Base-by-base conservation (phyloP, 2,888 invertebrate genomes). In the Ophion ventricosus region DNA sequence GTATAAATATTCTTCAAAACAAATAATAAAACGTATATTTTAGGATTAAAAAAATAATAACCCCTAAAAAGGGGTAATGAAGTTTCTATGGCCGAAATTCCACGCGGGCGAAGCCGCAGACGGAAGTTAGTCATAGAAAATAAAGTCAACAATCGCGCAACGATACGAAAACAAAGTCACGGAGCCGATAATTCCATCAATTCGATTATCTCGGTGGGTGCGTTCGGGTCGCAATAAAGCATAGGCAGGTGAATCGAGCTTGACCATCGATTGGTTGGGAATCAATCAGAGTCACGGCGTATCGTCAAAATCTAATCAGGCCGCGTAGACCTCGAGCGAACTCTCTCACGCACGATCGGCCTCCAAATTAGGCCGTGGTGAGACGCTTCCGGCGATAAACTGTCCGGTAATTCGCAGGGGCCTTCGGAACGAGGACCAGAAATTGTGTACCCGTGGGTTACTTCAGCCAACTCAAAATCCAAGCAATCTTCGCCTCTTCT, bases 331-430 rank as follows among this genome's bases (percentile, higher is more conserved):
- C 70, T 23, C 74, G 29, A 25, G 75, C 43, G 75, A 75, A 72
- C 59, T 64, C 73, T 74, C 70, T 83, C 80, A 77, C 80, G 83
- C 76, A 77, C 72, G 76, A 73, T 80, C 25, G 83, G 43, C 35
- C 63, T 40, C 57, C 54, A 66, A 83, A 80, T 83, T 80, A 80
- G 72, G 59, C 63, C 61, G 25, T 20, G 75, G 49, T 76, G n/a
- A 67, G 80, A 73, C 80, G 76, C 80, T 80, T 73, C 67, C 40
- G 73, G 83, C 80, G 66, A 73, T 67, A 80, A 76, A 23, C 43
- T 20, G 56, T 57, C 49, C 57, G 57, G 64, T 70, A 7, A 57
- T 20, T 17, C 10, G n/a, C 10, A 14, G 0, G 10, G 29, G 43
- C 17, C 43, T 61, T 61, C 25, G 40, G n/a, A 43, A 20, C 59